Percentiles rank a stretch among this genome's conserved stretches.
Conservation (phyloP, 1,140 invertebrate species). For the Choristoneura fumiferana region DNA sequence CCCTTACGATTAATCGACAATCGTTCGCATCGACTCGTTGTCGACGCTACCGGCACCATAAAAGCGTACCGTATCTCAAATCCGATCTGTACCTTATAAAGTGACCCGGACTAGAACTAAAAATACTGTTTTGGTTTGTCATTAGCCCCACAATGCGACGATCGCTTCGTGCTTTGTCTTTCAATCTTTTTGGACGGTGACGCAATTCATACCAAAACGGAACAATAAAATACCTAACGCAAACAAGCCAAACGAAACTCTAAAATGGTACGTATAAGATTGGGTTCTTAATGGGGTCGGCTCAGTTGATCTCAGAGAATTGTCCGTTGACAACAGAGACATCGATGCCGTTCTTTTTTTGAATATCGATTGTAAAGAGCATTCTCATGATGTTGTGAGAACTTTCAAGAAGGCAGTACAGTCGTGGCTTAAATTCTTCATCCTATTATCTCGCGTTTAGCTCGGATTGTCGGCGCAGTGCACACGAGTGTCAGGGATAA, state of each 20-base stretch:
- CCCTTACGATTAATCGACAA: conserved; percentile 6
- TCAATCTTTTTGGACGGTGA: conserved; percentile 63
- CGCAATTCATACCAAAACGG: conserved; percentile 70
- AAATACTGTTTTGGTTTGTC: conserved; percentile 75
- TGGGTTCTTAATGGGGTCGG: conserved; percentile 27
- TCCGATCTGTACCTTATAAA: conserved; percentile 57
- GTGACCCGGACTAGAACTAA: conserved; percentile 48
- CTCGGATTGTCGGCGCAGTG: not conserved
- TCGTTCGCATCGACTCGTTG: conserved; percentile 9
- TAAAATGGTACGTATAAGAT: conserved; percentile 37
- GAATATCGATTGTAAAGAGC: conserved; percentile 77
- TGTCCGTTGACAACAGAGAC: conserved; percentile 77
- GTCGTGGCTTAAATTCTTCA: conserved; percentile 66
- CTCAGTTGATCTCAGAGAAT: conserved; percentile 61
- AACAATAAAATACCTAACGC: conserved; percentile 52
- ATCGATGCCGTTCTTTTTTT: conserved; percentile 75
- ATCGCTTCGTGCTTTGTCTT: conserved; percentile 70
- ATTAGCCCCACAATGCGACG: conserved; percentile 64
- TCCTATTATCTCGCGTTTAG: conserved; percentile 40
- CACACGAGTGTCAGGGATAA: conserved; percentile 1
- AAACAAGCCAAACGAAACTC: conserved; percentile 36
- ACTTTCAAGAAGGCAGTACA: conserved; percentile 55
- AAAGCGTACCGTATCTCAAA: conserved; percentile 55
- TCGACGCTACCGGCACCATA: conserved; percentile 59
- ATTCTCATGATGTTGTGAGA: conserved; percentile 75